Conservation (phyloP, 2,113 vertebrate species). For the Aphelocoma coerulescens region DNA sequence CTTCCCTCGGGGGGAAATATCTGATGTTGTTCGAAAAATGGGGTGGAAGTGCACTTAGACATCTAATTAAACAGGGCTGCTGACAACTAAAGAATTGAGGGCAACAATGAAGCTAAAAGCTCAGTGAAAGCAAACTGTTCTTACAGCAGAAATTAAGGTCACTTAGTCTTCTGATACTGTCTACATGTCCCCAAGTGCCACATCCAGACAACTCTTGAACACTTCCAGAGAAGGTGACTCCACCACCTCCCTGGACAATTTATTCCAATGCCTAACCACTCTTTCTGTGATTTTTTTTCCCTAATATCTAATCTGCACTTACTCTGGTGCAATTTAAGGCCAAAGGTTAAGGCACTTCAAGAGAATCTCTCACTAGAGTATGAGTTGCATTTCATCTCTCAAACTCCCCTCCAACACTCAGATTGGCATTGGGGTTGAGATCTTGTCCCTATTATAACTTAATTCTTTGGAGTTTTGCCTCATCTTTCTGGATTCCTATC, state of each 20-base stretch:
- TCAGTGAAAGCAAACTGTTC: background rate
- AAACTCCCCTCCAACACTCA: accelerated
- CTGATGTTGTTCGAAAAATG: background rate
- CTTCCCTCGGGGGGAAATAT: background rate
- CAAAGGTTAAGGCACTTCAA: background rate
- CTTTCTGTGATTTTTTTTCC: background rate
- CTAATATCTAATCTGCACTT: background rate
- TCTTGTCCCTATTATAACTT: background rate
- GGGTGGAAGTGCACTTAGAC: background rate
- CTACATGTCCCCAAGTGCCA: background rate
- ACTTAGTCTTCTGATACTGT: background rate
- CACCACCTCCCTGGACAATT: background rate
- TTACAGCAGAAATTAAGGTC: background rate
- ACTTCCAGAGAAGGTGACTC: background rate
- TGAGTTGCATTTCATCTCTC: background rate
- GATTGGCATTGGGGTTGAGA: background rate
- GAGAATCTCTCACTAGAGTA: background rate
- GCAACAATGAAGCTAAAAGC: background rate
- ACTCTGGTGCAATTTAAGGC: background rate
- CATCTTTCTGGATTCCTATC: background rate
- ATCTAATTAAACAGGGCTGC: background rate
- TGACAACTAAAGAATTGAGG: background rate
- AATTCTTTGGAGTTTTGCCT: background rate
- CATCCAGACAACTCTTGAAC: background rate
- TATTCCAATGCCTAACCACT: background rate